Percentiles rank a stretch among this genome's conserved stretches.
These are phyloP conservation scores for Chloroclysta siterata DNA, from an alignment of 2,888 invertebrate genomes.

Conservation along the genomic window DNA sequence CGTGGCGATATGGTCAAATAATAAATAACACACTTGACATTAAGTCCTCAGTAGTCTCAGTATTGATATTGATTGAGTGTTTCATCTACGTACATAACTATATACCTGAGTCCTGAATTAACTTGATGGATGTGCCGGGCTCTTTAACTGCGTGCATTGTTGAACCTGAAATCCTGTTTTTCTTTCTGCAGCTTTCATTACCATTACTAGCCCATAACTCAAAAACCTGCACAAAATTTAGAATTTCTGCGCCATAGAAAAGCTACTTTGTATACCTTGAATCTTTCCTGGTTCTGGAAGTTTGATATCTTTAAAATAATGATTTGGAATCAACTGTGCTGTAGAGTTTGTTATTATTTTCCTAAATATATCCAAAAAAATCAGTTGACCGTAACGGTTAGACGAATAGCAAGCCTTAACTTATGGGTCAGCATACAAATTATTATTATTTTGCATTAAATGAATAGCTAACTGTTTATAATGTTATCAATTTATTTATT, in stretches of 20 bases:
- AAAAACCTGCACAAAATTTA: no score
- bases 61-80: no score
- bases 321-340: slow-evolving; percentile 21
- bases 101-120: no score
- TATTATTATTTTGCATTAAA: neutral
- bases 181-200: no score
- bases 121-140: no score
- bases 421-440: slow-evolving; percentile 52
- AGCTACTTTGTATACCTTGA: neutral
- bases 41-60: no score
- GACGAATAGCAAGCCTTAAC: slow-evolving; percentile 52
- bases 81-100: no score
- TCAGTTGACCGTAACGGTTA: slow-evolving; percentile 23
- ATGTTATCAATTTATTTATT: neutral
- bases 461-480: neutral
- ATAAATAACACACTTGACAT: no score
- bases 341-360: slow-evolving; percentile 8
- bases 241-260: neutral
- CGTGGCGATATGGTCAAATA: no score
- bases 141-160: no score
- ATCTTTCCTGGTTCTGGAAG: neutral
- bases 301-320: neutral
- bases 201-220: no score
- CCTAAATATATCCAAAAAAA: slow-evolving; percentile 12
- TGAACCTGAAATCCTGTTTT: no score